Conservation (phyloP, 64 coral and sea anemone species). For the Pocillopora verrucosa region DNA sequence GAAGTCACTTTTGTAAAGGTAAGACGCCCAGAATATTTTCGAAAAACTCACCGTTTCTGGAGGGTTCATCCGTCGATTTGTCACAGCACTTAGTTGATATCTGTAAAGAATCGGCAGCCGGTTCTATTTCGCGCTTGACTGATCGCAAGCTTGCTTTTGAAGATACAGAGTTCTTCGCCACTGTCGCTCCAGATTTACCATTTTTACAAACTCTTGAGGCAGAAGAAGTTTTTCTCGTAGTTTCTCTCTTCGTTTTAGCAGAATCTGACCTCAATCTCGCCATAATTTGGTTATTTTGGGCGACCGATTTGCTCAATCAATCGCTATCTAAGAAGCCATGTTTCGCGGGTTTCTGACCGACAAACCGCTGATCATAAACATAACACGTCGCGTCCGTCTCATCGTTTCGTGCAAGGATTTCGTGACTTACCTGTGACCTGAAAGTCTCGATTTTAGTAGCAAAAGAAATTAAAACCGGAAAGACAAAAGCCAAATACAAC, state of each 20-base stretch:
- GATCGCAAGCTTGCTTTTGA: neutral
- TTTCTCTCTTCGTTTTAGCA: neutral
- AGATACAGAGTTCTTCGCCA: neutral
- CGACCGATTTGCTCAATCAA: neutral
- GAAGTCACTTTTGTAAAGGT: neutral
- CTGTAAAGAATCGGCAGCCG: neutral
- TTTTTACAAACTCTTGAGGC: neutral
- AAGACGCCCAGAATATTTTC: neutral
- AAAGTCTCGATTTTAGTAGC: no score
- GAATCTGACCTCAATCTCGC: slow-evolving; percentile 13
- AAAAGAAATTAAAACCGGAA: neutral
- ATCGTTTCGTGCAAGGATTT: neutral
- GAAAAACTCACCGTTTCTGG: neutral
- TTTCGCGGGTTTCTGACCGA: slow-evolving; percentile 24
- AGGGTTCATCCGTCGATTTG: neutral
- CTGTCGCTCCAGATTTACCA: neutral
- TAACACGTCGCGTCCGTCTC: neutral
- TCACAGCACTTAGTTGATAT: neutral
- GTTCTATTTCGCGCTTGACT: slow-evolving; percentile 11
- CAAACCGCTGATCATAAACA: neutral
- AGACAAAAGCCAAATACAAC: neutral
- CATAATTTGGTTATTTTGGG: neutral
- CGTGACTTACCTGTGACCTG: neutral
- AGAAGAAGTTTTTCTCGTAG: neutral
- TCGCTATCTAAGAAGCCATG: neutral